Conservation (phyloP, 2,888 invertebrate species). For the Diadromus collaris region DNA sequence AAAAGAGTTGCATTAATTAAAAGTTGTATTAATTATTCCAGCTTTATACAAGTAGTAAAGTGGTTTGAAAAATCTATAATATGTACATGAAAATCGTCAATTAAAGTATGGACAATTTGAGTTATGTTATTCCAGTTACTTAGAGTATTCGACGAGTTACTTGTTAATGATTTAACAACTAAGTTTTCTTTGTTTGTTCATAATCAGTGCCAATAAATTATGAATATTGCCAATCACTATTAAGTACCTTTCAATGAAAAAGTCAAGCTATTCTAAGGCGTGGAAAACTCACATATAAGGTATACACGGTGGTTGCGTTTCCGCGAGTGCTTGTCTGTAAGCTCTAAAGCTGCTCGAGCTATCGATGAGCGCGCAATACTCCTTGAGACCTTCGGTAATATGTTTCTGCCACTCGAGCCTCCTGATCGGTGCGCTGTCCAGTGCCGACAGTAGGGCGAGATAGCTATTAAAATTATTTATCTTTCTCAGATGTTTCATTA, state of each 20-base stretch:
- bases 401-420: slow-evolving; percentile 97
- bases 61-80: background rate
- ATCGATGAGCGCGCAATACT: slow-evolving; percentile 98
- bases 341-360: slow-evolving; percentile 98
- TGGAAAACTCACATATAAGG: slow-evolving; percentile 95
- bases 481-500: slow-evolving; percentile 98
- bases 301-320: slow-evolving; percentile 98
- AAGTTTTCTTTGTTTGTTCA: background rate
- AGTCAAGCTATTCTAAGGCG: background rate
- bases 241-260: background rate
- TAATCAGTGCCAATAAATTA: background rate
- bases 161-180: background rate
- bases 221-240: background rate
- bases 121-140: background rate
- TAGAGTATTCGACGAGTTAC: background rate
- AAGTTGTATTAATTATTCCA: background rate
- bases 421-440: slow-evolving; percentile 97
- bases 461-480: slow-evolving; percentile 99
- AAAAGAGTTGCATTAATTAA: background rate
- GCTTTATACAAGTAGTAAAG: background rate
- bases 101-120: background rate
- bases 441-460: slow-evolving; percentile 96
- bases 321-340: slow-evolving; percentile 96
- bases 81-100: background rate
- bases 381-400: slow-evolving; percentile 94